Base-by-base conservation (phyloP, 2,113 vertebrate genomes). In the Anolis carolinensis region DNA sequence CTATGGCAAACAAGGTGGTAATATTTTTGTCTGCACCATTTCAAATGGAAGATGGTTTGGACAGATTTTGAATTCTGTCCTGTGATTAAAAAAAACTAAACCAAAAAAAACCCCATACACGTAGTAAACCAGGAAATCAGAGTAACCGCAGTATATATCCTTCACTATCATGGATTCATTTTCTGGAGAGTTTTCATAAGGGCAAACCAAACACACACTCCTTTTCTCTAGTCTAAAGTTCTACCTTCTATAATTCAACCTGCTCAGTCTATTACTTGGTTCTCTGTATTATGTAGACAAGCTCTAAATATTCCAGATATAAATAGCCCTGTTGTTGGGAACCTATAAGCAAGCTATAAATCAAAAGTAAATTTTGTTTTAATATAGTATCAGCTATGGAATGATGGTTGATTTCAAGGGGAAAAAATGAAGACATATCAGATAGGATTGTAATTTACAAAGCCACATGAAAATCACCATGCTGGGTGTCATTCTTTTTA, bases 401-500 rank as follows among this genome's bases (percentile, higher is more conserved):
- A 1, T 72, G 16, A 68, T 0, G 0, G 55, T 0, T 72, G 27
- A 55, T 85, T 68, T 70, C 34, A 68, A 34, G 7, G 3, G 21
- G 34, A 9, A 36, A 2, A 79, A 73, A 71, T 68, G 39, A 32
- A 0, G 2, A 23, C 0, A 1, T 4, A 74, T 74, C 65, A 79
- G 76, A 25, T 27, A 0, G 9, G 3, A 9, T 74, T 82, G 13
- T 10, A 82, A 63, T 23, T 87, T 87, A 63, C 79, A 87, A 90
- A 83, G 82, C 0, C 1, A 55, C 44, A 14, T 32, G 4, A 84
- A 89, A 90, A 85, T 0, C 16, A 4, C 32, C 25, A 62, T 80
- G 44, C 4, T 81, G 34, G 6, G 30, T 89, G 68, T 50, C 30
- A 83, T 74, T 88, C 4, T 21, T 52, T 91, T 84, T n/a, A 2